phyloP scores from a whole-genome alignment of 2,888 invertebrate genomes.

The Drosophila leonis region DNA sequence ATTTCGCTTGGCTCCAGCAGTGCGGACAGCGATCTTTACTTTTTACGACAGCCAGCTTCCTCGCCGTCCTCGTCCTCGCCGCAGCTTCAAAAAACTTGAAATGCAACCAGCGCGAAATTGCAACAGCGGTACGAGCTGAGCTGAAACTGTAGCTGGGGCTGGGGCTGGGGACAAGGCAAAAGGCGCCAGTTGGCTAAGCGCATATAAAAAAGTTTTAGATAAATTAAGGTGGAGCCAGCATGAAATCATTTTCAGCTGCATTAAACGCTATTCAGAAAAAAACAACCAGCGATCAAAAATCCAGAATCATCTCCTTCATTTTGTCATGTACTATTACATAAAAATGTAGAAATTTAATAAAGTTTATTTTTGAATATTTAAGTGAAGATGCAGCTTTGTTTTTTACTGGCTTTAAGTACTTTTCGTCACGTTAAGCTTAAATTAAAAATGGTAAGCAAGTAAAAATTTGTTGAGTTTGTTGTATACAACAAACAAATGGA shows the following conservation, averaged over 20 bases:
- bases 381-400: background rate
- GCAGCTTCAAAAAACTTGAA: conserved; percentile 72
- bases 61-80: conserved; percentile 18
- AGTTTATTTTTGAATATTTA: background rate
- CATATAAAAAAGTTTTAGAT: conserved; percentile 78
- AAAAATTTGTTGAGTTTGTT: background rate
- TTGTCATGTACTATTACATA: background rate
- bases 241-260: conserved; percentile 71
- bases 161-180: conserved; percentile 10
- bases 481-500: conserved; percentile 7
- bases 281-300: background rate
- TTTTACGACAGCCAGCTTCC: conserved; percentile 62
- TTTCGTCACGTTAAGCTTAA: background rate
- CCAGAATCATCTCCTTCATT: background rate
- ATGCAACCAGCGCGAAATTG: conserved; percentile 78
- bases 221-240: conserved; percentile 74
- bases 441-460: background rate
- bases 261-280: background rate
- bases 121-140: conserved; percentile 49
- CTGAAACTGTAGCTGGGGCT: background rate
- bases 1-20: conserved; percentile 73
- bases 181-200: conserved; percentile 78
- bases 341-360: background rate
- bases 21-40: conserved; percentile 72
- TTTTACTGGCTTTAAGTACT: background rate